Evolutionary conservation across 2,113 vertebrate species (phyloP).

Genomic region (Prinia subflava): DNA sequence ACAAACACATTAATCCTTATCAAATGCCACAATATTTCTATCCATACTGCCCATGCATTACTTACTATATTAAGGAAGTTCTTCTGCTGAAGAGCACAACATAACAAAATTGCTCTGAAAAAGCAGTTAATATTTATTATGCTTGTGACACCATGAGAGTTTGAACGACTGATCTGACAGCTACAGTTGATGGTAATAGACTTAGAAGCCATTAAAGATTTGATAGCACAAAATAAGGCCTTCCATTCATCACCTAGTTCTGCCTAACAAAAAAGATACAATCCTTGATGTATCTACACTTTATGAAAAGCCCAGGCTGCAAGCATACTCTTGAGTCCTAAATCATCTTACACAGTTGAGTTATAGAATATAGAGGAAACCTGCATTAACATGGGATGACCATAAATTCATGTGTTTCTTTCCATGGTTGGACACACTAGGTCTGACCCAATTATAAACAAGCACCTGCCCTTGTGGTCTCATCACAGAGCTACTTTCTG

Average conservation of each 20-base stretch:
- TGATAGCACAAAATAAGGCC: not conserved
- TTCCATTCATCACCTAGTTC: not conserved
- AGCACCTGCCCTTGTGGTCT: not conserved
- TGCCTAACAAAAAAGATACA: not conserved
- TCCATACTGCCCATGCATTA: not conserved
- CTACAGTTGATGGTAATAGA: constrained; percentile 26
- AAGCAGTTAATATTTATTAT: constrained; percentile 47
- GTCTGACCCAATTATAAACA: not conserved
- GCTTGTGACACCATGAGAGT: not conserved
- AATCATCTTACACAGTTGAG: not conserved
- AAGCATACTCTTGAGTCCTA: not conserved
- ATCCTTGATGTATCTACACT: not conserved
- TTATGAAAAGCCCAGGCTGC: not conserved
- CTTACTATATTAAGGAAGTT: not conserved
- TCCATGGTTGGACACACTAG: not conserved
- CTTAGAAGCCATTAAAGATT: constrained; percentile 12
- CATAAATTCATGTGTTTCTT: not conserved
- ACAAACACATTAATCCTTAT: constrained; percentile 41
- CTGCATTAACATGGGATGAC: not conserved
- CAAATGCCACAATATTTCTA: not conserved
- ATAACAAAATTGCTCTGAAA: constrained; percentile 3
- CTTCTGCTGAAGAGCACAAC: not conserved
- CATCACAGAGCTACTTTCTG: not conserved
- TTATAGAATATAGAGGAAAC: not conserved
- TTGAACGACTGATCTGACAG: not conserved